Evolutionary conservation across 2,113 vertebrate species (phyloP).

Genomic region (Callipepla californica): DNA sequence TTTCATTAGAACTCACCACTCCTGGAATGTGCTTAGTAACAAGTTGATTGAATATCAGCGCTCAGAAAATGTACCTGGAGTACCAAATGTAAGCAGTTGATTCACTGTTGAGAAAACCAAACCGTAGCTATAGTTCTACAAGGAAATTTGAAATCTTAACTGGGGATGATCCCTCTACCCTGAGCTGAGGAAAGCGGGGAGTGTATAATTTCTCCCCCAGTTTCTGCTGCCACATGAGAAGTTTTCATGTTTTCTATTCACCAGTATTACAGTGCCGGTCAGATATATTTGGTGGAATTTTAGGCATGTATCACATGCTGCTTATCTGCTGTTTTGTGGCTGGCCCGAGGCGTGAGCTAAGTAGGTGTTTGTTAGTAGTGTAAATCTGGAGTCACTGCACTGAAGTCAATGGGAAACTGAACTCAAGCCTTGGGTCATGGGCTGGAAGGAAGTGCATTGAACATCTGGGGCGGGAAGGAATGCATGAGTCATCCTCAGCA

Average conservation of each 20-base stretch:
- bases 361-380: slow-evolving; percentile 41
- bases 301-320: slow-evolving; percentile 6
- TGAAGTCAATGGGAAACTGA: slow-evolving; percentile 49
- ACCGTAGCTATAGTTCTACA: background rate
- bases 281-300: slow-evolving; percentile 32
- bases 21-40: background rate
- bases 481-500: slow-evolving; percentile 59
- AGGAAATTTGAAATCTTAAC: background rate
- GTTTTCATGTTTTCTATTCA: slow-evolving; percentile 5
- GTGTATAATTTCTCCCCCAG: background rate
- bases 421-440: slow-evolving; percentile 43
- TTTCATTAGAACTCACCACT: background rate
- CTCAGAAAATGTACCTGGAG: slow-evolving; percentile 14
- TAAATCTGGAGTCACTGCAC: slow-evolving; percentile 28
- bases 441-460: slow-evolving; percentile 59
- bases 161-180: background rate
- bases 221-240: background rate
- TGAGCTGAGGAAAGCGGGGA: background rate
- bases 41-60: background rate
- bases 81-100: background rate
- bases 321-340: slow-evolving; percentile 43
- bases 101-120: background rate
- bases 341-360: background rate
- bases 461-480: slow-evolving; percentile 47
- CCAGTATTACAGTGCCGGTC: background rate